Evolutionary conservation across 1,140 invertebrate species (phyloP), one percentile per base, ranked within the genome.

Genomic region (Mycetomoellerius zeteki): DNA sequence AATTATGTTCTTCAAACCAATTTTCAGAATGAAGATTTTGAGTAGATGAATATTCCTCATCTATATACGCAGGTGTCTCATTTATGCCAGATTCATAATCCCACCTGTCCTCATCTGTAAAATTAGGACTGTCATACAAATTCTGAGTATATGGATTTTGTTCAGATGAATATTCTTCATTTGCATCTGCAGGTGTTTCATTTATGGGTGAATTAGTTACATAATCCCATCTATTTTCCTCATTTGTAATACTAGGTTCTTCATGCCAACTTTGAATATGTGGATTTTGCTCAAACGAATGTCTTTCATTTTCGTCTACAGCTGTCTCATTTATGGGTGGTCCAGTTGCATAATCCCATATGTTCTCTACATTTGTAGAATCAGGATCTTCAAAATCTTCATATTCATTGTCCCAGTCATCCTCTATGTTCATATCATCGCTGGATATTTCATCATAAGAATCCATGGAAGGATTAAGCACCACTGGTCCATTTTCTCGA

Each of bases 381-480:
- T 77, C 19, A 47, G 14, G 5, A n/a, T 24, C 14, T 62, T 67
- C 37, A 71, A 60, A 65, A 19, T 82, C 24, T 64, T 52, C 65
- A 33, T 43, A 21, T 67, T 67, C 64, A 5, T 67, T 14, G 1
- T 33, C 4, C n/a, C n/a, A 1, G 2, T 65, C 62, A 16, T 33
- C 2, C 5, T 67, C 16, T n/a, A 30, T 6, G 0, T 80, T 56
- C n/a, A 69, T 89, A 56, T 90, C 64, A 56, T 91, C 54, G n/a
- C 91, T 58, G 2, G 6, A 82, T n/a, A 52, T 82, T 76, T 58
- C 65, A 12, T 89, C 64, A 24, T 10, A 43, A 43, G 16, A 43
- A 58, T 76, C 0, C 85, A 16, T 16, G 69, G 60, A 75, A 52
- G 91, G 93, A 92, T 76, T 19, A 5, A 93, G 0, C 24, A 94